A percentile compares a stretch with the other conserved stretches of the same genome.
Evolutionary conservation across 2,888 invertebrate species (phyloP).

Genomic region (Dusona sp.): DNA sequence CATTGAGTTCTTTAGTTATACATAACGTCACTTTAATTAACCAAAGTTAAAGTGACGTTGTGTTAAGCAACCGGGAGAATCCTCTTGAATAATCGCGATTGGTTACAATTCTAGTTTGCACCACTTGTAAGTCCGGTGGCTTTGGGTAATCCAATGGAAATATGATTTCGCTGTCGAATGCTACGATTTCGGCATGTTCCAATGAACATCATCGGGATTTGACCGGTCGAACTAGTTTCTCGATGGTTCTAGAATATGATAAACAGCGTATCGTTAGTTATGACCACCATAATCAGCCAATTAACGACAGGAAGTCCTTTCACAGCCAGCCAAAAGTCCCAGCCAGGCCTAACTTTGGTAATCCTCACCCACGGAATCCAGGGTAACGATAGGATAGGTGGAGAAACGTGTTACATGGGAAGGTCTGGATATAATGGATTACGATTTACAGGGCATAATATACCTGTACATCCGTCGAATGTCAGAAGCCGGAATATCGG

Average conservation of each 20-base stretch:
- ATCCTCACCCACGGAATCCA: background rate
- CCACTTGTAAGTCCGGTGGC: background rate
- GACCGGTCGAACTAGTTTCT: background rate
- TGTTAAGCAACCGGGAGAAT: background rate
- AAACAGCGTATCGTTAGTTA: conserved; percentile 1
- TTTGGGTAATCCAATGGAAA: conserved; percentile 11
- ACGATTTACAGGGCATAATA: conserved; percentile 65
- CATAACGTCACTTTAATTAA: background rate
- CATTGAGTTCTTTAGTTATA: background rate
- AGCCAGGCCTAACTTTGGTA: background rate
- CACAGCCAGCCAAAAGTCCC: background rate
- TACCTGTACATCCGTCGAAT: conserved; percentile 77
- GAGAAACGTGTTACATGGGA: conserved; percentile 21
- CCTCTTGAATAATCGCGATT: background rate
- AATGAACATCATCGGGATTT: background rate
- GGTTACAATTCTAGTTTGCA: background rate
- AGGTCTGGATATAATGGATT: conserved; percentile 38
- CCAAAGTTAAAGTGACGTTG: background rate
- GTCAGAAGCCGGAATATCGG: conserved; percentile 78
- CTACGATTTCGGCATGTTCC: background rate
- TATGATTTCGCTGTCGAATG: conserved; percentile 4
- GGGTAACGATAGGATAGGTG: conserved; percentile 1
- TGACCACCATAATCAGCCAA: background rate
- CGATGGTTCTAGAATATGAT: background rate
- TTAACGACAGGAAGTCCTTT: background rate